Base-by-base conservation (phyloP, 2,797 vertebrate genomes). In the Amblyopsis hoosieri region DNA sequence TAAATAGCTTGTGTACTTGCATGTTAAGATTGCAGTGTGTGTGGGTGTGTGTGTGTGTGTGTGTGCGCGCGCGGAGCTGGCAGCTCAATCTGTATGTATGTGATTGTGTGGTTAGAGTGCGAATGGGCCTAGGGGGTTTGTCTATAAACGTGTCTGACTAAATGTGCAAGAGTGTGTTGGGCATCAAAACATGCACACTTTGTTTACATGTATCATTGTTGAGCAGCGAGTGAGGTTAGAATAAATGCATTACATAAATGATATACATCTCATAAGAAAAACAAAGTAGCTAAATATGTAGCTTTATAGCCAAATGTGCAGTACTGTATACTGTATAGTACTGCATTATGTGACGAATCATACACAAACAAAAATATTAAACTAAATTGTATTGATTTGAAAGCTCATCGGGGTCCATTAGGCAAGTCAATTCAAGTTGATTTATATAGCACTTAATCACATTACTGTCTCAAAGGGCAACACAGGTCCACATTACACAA, bases 251-350 rank as follows among this genome's bases (percentile, higher is more conserved):
- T 72, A 76, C 71, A 67, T 63, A 75, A 42, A 42, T 57, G 62
- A 58, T 74, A 72, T 76, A 76, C 82, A 79, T 19, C 65, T 72
- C 66, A 72, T 69, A 82, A 83, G 78, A 81, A 2, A 71, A 81
- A 85, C 82, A 82, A 81, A 87, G 82, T 85, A 79, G 68, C 79
- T 82, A 68, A 52, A 12, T 42, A 42, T 42, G 37, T 42, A 10
- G 37, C 77, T 82, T 81, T 82, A 85, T 83, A 85, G 79, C 83
- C 82, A 79, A 42, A 50, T 9, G 9, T 50, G 13, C 14, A 6
- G 48, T 15, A 12, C 8, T 50, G 14, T 23, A 55, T 54, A 23
- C 33, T 50, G 14, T n/a, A 50, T n/a, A 50, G 14, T 7, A 14
- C 48, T 15, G 48, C 14, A 42, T 42, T 9, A 7, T 8, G 8